Conservation (phyloP, 2,888 invertebrate species). For the Colostygia pectinataria region DNA sequence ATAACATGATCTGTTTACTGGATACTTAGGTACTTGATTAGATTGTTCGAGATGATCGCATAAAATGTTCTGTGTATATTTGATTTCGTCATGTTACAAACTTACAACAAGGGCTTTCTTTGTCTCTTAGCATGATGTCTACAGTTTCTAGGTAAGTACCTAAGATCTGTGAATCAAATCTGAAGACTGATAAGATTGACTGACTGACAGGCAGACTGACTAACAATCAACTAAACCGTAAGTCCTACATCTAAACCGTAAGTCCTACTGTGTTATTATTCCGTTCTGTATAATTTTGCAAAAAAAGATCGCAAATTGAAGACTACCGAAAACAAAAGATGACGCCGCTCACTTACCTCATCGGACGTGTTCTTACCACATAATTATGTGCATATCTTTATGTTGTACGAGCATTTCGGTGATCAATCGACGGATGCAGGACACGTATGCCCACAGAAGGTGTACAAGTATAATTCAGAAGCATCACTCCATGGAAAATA, state of each 20-base stretch:
- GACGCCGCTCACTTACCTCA: slow-evolving; percentile 23
- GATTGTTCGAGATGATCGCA: slow-evolving; percentile 9
- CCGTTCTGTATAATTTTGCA: slow-evolving; percentile 17
- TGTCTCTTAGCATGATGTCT: too few species aligned
- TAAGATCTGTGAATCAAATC: too few species aligned
- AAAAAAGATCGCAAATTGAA: slow-evolving; percentile 15
- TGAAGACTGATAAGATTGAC: too few species aligned
- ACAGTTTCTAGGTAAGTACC: too few species aligned
- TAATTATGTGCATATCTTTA: slow-evolving; percentile 33
- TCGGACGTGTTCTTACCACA: slow-evolving; percentile 22
- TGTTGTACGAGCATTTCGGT: slow-evolving; percentile 17
- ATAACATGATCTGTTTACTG: slow-evolving; percentile 25
- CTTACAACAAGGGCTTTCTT: too few species aligned
- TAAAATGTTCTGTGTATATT: not conserved
- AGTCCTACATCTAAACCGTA: too few species aligned
- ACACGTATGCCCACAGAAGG: slow-evolving; percentile 32
- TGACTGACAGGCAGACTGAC: too few species aligned
- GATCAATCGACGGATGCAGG: slow-evolving; percentile 38
- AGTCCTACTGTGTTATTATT: not conserved
- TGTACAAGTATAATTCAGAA: not conserved
- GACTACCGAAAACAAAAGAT: slow-evolving; percentile 25
- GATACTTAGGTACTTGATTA: slow-evolving; percentile 10
- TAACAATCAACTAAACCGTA: too few species aligned
- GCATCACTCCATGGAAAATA: not conserved
- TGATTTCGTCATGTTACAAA: too few species aligned